A percentile compares a stretch with the other conserved stretches of the same genome.
Conservation (phyloP, 1,140 invertebrate species). For the Zaprionus africanus region DNA sequence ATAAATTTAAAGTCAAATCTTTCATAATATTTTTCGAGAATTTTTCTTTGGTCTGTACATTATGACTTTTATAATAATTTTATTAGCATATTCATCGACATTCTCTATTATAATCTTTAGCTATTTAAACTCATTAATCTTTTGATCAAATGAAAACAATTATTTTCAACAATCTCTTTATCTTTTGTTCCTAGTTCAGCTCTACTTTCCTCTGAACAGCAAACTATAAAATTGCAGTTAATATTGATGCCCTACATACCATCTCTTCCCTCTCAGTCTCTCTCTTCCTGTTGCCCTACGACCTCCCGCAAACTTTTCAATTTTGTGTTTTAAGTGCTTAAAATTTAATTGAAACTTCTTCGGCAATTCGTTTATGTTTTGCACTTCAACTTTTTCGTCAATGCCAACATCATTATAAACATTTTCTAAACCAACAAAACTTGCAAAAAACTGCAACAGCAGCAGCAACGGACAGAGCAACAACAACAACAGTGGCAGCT, state of each 20-base stretch:
- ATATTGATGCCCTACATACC: neutral
- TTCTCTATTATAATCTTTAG: too few species aligned
- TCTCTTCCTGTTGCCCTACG: neutral
- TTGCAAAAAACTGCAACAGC: constrained; percentile 32
- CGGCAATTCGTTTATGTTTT: constrained; percentile 18
- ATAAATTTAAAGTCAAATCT: too few species aligned
- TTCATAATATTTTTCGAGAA: too few species aligned
- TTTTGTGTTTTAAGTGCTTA: constrained; percentile 2
- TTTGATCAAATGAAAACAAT: too few species aligned
- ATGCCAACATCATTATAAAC: constrained; percentile 41
- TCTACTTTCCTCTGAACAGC: too few species aligned
- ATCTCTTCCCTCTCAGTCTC: too few species aligned
- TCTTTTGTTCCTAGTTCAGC: too few species aligned
- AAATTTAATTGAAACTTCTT: constrained; percentile 18
- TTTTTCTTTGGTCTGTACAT: too few species aligned
- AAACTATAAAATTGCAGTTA: neutral
- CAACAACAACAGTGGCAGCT: constrained; percentile 2
- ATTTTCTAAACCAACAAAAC: constrained; percentile 46
- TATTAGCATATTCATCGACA: too few species aligned
- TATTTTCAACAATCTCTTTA: too few species aligned
- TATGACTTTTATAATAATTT: too few species aligned
- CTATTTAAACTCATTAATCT: too few species aligned
- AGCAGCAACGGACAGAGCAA: neutral
- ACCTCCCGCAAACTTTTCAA: constrained; percentile 3
- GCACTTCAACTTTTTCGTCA: constrained; percentile 13